A percentile compares a stretch with the other conserved stretches of the same genome.
Conservation (phyloP, 2,113 vertebrate species). For the Nyctereutes procyonoides region DNA sequence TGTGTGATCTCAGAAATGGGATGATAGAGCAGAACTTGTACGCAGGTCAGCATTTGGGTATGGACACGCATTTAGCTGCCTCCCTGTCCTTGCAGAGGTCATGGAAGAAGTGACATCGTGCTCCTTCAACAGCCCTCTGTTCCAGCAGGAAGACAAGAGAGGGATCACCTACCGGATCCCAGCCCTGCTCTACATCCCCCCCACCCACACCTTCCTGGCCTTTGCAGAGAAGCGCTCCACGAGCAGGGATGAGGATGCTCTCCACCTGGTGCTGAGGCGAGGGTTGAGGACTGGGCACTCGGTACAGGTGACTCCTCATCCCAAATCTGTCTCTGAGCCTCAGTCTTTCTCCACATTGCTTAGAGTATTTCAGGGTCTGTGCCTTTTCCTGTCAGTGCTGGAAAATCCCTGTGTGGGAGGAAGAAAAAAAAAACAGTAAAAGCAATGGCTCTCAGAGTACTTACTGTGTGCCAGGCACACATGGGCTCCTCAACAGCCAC, state of each 20-base stretch:
- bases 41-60: background rate
- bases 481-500: background rate
- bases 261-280: slow-evolving; percentile 92
- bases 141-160: slow-evolving; percentile 82
- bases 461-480: background rate
- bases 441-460: background rate
- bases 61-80: slow-evolving; percentile 9
- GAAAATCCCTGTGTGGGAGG: background rate
- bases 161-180: slow-evolving; percentile 94
- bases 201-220: slow-evolving; percentile 89
- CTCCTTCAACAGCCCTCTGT: slow-evolving; percentile 84
- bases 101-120: fast-evolving
- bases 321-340: background rate
- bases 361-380: background rate
- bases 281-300: slow-evolving; percentile 85
- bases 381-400: background rate
- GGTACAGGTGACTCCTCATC: slow-evolving; percentile 87
- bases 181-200: slow-evolving; percentile 90
- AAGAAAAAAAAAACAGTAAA: background rate
- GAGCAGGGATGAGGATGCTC: slow-evolving; percentile 87
- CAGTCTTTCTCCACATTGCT: background rate
- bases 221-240: slow-evolving; percentile 94
- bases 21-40: background rate
- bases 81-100: background rate
- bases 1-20: background rate